Base-by-base conservation (phyloP, 2,888 invertebrate species). In the Dromius quadrimaculatus region DNA sequence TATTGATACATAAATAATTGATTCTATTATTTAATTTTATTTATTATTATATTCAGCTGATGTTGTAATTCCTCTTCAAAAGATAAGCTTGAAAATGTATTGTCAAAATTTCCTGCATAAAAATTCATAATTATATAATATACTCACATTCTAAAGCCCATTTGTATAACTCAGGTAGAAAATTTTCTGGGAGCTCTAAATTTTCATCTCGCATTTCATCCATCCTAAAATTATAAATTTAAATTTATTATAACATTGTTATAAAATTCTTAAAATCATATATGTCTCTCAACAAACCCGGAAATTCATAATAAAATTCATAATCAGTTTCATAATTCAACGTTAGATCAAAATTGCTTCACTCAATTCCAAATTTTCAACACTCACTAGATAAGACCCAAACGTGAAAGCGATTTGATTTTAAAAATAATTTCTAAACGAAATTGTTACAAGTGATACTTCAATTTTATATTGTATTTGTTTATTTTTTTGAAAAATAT, bases 121-220 rank as follows among this genome's bases (percentile, higher is more conserved):
- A 20, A 15, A 13, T n/a, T 9, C 6, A 11, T 13, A 38, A n/a
- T 45, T 45, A 45, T 45, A n/a, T 20, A 45, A 50, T 50, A 15
- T 63, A 88, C 90, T 88, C 85, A 90, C 93, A 92, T 85, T 93
- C 93, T 71, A 93, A 84, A 15, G 91, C 90, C 93, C 93, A 93
- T 84, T 91, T 91, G 81, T 90, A 89, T 71, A 92, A 85, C 81
- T 92, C 91, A 73, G 87, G 87, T 73, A 89, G 85, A 80, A 92
- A 91, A 79, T 89, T 84, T 54, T 85, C 83, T n/a, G 90, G 89
- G 73, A 92, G 83, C 79, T 91, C 89, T 54, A 84, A 80, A 73
- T 87, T 87, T 71, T 82, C 81, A 76, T 88, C 86, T 70, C 87
- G 80, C 78, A 88, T 85, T 73, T 78, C 81, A 76, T 89, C 88